Evolutionary conservation across 2,797 vertebrate genomes (phyloP).

Genomic region (Gymnopithys bicolor): DNA sequence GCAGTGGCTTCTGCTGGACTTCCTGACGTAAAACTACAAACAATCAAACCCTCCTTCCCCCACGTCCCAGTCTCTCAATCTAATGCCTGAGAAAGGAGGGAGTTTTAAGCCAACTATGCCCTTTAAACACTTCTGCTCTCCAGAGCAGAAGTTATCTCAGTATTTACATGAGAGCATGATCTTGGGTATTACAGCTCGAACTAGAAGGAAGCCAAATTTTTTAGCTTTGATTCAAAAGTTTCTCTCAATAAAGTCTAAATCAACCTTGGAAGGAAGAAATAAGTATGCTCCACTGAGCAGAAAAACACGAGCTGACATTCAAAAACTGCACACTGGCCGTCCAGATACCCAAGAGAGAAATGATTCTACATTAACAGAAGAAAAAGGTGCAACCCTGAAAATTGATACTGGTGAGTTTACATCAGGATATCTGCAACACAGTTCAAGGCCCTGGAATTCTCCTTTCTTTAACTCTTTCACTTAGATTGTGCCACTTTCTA

Average conservation of each 20-base stretch:
- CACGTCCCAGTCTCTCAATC: constrained; percentile 2
- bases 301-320: constrained; percentile 17
- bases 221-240: constrained; percentile 24
- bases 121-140: neutral
- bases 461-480: neutral
- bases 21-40: constrained; percentile 70
- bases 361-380: neutral
- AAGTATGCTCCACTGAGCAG: neutral
- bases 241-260: constrained; percentile 43
- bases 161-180: neutral
- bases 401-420: neutral
- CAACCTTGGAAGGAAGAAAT: constrained; percentile 35
- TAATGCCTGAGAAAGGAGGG: constrained; percentile 14
- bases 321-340: neutral
- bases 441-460: neutral
- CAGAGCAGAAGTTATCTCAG: neutral
- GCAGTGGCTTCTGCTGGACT: constrained; percentile 70
- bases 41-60: constrained; percentile 57
- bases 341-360: constrained; percentile 35
- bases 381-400: constrained; percentile 32
- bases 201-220: neutral
- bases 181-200: neutral
- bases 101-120: neutral
- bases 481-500: neutral
- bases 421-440: neutral